These are phyloP conservation scores for Shargacucullia verbasci DNA, from an alignment of 2,888 invertebrate genomes.

Conservation along the genomic window DNA sequence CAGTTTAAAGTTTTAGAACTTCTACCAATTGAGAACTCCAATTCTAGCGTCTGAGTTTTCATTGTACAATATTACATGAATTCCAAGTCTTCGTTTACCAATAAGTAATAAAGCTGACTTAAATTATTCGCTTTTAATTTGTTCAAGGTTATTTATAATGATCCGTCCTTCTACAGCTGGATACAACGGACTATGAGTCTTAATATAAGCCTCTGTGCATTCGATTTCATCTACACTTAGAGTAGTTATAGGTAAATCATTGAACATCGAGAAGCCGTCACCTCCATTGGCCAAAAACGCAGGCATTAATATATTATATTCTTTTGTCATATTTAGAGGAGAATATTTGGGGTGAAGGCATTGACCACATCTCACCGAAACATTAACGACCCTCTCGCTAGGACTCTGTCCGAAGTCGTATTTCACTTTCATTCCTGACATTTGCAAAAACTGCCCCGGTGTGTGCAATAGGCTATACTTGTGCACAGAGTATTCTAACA, in stretches of 20 bases:
- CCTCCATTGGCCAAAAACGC: slow-evolving; percentile 92
- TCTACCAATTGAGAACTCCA: neutral
- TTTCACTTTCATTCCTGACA: slow-evolving; percentile 92
- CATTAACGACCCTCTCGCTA: slow-evolving; percentile 90
- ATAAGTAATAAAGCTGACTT: slow-evolving; percentile 2
- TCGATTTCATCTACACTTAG: slow-evolving; percentile 71
- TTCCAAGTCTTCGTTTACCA: no score
- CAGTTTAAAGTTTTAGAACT: neutral
- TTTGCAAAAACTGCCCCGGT: slow-evolving; percentile 94
- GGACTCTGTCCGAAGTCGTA: slow-evolving; percentile 90
- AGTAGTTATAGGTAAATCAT: slow-evolving; percentile 61
- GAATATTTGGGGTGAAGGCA: slow-evolving; percentile 91
- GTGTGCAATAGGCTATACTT: slow-evolving; percentile 78
- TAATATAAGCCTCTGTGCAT: slow-evolving; percentile 88
- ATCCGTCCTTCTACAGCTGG: slow-evolving; percentile 91
- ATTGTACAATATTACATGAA: neutral
- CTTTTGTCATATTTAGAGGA: slow-evolving; percentile 82
- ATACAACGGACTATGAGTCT: slow-evolving; percentile 89
- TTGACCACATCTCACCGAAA: slow-evolving; percentile 90
- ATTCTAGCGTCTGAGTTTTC: no score
- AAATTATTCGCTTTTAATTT: slow-evolving; percentile 47
- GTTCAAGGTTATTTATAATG: slow-evolving; percentile 61
- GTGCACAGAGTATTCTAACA: slow-evolving; percentile 91
- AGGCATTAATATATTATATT: slow-evolving; percentile 91
- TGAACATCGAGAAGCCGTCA: slow-evolving; percentile 91